phyloP scores from a whole-genome alignment of 1,140 invertebrate species.

The Cyclina sinensis region DNA sequence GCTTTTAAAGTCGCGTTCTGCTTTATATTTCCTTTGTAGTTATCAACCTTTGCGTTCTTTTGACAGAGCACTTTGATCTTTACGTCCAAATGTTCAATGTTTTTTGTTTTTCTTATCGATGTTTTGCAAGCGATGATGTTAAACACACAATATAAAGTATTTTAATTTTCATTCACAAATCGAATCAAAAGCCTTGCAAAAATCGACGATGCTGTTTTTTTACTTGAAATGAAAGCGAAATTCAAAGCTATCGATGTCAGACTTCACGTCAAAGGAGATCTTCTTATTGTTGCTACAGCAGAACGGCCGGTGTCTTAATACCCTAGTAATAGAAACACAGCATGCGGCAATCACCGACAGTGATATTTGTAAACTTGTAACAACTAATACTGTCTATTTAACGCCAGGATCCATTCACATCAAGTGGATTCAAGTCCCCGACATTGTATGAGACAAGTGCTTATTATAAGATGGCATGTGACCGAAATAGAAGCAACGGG shows the following conservation, averaged over 20 bases:
- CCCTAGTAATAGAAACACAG: conserved; percentile 41
- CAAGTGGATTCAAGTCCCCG: conserved; percentile 46
- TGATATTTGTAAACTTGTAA: conserved; percentile 58
- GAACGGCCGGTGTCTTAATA: conserved; percentile 41
- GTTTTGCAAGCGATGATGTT: conserved; percentile 15
- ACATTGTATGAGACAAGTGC: conserved; percentile 54
- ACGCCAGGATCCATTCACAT: conserved; percentile 51
- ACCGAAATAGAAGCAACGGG: conserved; percentile 39
- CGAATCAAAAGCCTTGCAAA: conserved; percentile 14
- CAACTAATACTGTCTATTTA: conserved; percentile 67
- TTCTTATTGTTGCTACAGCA: conserved; percentile 33
- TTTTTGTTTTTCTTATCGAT: conserved; percentile 21
- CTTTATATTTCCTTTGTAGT: background rate
- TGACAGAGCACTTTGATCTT: conserved; percentile 11
- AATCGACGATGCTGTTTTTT: conserved; percentile 16
- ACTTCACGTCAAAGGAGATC: background rate
- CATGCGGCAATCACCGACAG: conserved; percentile 9
- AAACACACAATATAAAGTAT: conserved; percentile 15
- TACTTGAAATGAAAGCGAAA: conserved; percentile 35
- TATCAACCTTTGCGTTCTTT: background rate
- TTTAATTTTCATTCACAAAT: conserved; percentile 41
- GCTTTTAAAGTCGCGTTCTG: background rate
- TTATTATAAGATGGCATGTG: conserved; percentile 49
- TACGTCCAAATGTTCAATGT: background rate
- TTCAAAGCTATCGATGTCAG: conserved; percentile 42